Evolutionary conservation across 2,888 invertebrate genomes (phyloP), one percentile per base, ranked within the genome.

Genomic region (Deilephila elpenor): DNA sequence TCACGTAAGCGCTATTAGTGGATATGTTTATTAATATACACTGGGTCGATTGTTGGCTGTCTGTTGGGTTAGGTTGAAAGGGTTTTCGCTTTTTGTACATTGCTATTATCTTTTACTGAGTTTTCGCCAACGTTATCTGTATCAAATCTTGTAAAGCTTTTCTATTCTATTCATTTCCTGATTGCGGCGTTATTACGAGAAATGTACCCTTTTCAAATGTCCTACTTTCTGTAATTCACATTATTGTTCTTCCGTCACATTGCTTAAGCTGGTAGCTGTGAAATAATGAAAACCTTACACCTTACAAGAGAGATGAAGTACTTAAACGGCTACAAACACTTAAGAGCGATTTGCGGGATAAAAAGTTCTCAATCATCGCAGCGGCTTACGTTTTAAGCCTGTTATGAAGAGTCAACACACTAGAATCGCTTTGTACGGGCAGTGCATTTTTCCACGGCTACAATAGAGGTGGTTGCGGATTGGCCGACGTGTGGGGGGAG

Each of bases 351-450:
- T 34, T 8, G 5, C 44, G 14, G 44, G 11, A 44, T 44, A 67
- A 14, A 44, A 44, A 67, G 44, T 67, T 44, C n/a, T 51, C 51
- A 51, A 17, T 51, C 64, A 51, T 51, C 25, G 44, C 17, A 6
- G 25, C 51, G 17, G 67, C 25, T 51, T 67, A 20, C 25, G 44
- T n/a, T 51, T 67, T 25, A 67, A 44, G 25, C 51, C 20, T 51
- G 14, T 67, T 17, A 67, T 51, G 44, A 67, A 67, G 67, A 51
- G 44, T 51, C 44, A 67, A 67, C 25, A 44, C 51, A 67, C 25
- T 44, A 51, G 51, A 67, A 78, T 56, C 59, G 59, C 60, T 74
- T 74, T 64, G 79, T 75, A 75, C 76, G 76, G 71, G 71, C 51
- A 67, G 25, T 67, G 51, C 51, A 29, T 51, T 67, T 56, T 67